Evolutionary conservation across 2,888 invertebrate species (phyloP).

Genomic region (Drosophila vallismaia): DNA sequence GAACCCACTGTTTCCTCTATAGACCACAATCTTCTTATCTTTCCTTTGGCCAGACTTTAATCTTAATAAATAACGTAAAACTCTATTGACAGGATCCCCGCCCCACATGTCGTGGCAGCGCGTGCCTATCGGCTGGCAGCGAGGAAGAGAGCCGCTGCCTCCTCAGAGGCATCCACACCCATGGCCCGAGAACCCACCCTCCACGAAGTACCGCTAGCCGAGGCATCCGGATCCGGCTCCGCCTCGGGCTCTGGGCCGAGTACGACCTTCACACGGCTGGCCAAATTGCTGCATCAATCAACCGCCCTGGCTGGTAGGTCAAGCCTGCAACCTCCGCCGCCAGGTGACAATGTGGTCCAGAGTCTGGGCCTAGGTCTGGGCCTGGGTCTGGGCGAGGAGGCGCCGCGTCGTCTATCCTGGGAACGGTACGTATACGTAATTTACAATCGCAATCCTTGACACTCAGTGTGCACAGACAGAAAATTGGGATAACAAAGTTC

Average conservation of each 20-base stretch:
- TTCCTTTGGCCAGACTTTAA: not conserved
- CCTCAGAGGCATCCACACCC: slow-evolving; percentile 63
- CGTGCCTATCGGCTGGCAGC: slow-evolving; percentile 85
- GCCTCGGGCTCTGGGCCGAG: slow-evolving; percentile 37
- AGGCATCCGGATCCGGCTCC: slow-evolving; percentile 35
- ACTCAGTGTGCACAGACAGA: not conserved
- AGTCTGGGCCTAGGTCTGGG: slow-evolving; percentile 54
- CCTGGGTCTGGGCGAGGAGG: slow-evolving; percentile 83
- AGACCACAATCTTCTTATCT: too few species aligned
- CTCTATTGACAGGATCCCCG: slow-evolving; percentile 84
- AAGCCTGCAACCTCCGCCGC: slow-evolving; percentile 64
- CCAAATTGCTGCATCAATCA: slow-evolving; percentile 81
- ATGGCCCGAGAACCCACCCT: slow-evolving; percentile 54
- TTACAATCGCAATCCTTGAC: slow-evolving; percentile 29
- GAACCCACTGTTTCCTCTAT: too few species aligned
- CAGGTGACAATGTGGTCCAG: slow-evolving; percentile 84
- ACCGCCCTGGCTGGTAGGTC: slow-evolving; percentile 66
- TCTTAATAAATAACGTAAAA: not conserved
- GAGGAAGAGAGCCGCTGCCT: slow-evolving; percentile 75
- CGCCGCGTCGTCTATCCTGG: slow-evolving; percentile 85
- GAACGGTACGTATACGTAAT: slow-evolving; percentile 85
- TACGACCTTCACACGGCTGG: slow-evolving; percentile 77
- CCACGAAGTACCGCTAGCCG: slow-evolving; percentile 55
- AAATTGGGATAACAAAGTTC: not conserved
- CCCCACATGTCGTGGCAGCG: slow-evolving; percentile 86